A percentile compares a stretch with the other conserved stretches of the same genome.
phyloP scores from a whole-genome alignment of 2,113 vertebrate genomes.

The Panurus biarmicus region DNA sequence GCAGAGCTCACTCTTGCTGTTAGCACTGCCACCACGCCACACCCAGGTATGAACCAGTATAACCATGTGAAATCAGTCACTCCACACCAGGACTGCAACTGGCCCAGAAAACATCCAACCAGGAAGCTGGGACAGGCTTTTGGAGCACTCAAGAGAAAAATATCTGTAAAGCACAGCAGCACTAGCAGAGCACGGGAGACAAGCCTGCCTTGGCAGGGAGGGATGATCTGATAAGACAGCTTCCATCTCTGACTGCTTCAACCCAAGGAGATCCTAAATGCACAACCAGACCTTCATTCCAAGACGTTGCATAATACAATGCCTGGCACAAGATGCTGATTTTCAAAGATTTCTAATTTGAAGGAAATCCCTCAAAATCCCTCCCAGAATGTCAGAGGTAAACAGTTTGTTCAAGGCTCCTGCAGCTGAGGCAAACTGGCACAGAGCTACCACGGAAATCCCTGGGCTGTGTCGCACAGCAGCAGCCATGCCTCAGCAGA shows the following conservation, averaged over 20 bases:
- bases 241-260: not conserved
- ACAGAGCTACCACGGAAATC: not conserved
- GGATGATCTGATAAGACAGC: not conserved
- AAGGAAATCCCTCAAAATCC: slow-evolving; percentile 44
- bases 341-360: slow-evolving; percentile 16
- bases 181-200: not conserved
- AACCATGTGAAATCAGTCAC: fast-evolving
- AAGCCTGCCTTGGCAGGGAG: not conserved
- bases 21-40: not conserved
- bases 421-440: not conserved
- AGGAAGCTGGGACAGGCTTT: not conserved
- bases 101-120: not conserved
- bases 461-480: fast-evolving
- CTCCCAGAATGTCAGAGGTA: not conserved
- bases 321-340: not conserved
- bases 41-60: not conserved
- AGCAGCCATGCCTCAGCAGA: not conserved
- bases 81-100: not conserved
- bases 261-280: not conserved
- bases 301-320: not conserved
- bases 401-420: slow-evolving; percentile 1
- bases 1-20: not conserved
- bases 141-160: not conserved
- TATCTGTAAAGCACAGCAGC: not conserved
- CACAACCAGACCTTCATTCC: not conserved